These are phyloP conservation scores for Cydia fagiglandana DNA, from an alignment of 1,140 invertebrate genomes.

Conservation along the genomic window DNA sequence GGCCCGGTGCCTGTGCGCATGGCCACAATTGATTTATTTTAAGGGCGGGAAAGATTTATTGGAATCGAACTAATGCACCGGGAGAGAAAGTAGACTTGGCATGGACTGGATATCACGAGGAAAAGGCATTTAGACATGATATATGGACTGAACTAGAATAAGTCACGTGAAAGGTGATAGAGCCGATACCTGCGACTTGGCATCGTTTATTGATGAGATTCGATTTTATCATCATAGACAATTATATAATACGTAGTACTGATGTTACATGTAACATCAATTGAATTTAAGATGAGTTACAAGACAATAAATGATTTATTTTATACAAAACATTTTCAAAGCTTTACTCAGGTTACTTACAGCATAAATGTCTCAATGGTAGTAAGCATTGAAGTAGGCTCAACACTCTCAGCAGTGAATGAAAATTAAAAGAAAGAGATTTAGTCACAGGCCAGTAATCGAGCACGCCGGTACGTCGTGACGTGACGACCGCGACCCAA, in stretches of 20 bases:
- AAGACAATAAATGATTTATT: neutral
- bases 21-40: slow-evolving; percentile 44
- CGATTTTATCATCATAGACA: neutral
- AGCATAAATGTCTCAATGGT: neutral
- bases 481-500: slow-evolving; percentile 43
- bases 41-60: slow-evolving; percentile 42
- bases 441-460: slow-evolving; percentile 28
- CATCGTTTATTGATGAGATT: slow-evolving; percentile 32
- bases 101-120: slow-evolving; percentile 40
- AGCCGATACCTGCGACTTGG: slow-evolving; percentile 39
- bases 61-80: slow-evolving; percentile 36
- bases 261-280: neutral
- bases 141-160: slow-evolving; percentile 35
- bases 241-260: slow-evolving; percentile 5
- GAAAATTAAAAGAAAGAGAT: slow-evolving; percentile 22
- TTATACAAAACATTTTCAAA: neutral
- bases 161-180: slow-evolving; percentile 49
- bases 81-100: slow-evolving; percentile 53
- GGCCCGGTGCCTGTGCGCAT: slow-evolving; percentile 34
- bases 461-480: slow-evolving; percentile 39
- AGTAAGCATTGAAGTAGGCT: neutral
- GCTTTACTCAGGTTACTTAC: neutral
- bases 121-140: slow-evolving; percentile 39
- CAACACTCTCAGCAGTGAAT: neutral
- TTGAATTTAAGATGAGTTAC: slow-evolving; percentile 11